Conservation (phyloP, 2,888 invertebrate species). For the Mythimna ferrago region DNA sequence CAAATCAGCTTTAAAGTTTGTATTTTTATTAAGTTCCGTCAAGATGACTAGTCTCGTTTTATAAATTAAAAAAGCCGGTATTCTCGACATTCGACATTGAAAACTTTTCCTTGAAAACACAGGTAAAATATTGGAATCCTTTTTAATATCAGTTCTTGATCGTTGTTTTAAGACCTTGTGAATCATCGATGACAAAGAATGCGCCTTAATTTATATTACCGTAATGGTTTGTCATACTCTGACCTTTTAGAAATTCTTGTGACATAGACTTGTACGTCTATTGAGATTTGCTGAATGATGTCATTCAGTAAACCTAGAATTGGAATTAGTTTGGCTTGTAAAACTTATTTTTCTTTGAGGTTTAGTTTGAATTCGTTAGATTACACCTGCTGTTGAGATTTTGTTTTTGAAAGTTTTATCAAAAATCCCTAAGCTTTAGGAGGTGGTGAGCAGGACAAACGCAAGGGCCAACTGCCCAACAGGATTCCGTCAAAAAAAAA, state of each 20-base stretch:
- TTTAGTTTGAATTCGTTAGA: too few relatives aligned
- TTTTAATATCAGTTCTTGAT: conserved; percentile 19
- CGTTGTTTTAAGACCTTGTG: conserved; percentile 32
- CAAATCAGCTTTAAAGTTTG: neutral
- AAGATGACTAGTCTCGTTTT: conserved; percentile 5
- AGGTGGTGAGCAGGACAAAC: too few relatives aligned
- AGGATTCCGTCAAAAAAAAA: too few relatives aligned
- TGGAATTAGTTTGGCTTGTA: neutral
- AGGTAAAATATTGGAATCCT: conserved; percentile 21
- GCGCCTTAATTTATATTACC: conserved; percentile 19
- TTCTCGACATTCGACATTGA: conserved; percentile 32
- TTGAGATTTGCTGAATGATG: conserved; percentile 31
- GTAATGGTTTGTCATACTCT: neutral
- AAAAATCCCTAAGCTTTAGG: too few relatives aligned
- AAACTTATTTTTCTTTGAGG: too few relatives aligned
- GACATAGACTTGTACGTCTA: neutral
- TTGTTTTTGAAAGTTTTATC: too few relatives aligned
- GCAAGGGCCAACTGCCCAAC: too few relatives aligned
- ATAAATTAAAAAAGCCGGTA: conserved; percentile 45
- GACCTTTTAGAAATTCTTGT: conserved; percentile 28
- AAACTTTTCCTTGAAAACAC: conserved; percentile 41
- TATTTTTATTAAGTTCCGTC: conserved; percentile 1
- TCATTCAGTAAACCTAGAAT: conserved; percentile 14
- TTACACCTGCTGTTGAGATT: too few relatives aligned
- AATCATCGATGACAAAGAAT: conserved; percentile 35